Evolutionary conservation across 2,113 vertebrate species (phyloP), one percentile per base, ranked within the genome.

Genomic region (Ibidorhyncha struthersii): DNA sequence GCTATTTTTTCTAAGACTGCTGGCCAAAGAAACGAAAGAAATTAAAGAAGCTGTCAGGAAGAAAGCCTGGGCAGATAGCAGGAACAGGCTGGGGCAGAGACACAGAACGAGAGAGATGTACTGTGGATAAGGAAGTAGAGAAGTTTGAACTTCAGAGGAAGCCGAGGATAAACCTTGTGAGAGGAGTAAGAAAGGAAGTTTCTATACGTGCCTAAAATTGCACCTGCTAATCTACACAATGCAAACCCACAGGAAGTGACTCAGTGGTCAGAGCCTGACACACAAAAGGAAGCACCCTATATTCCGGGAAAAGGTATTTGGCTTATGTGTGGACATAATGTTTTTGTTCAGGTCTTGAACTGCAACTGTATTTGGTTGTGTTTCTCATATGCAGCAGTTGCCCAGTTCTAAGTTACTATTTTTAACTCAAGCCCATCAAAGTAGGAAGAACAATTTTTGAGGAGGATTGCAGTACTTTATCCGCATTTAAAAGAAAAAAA

Each of bases 151-250:
- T 41, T 73, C 38, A 65, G 62, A 80, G 55, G 53, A 95, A 94
- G 58, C 67, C 7, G 6, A 91, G 67, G 92, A 91, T 79, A 91
- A 63, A 72, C 14, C 61, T 86, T 91, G 36, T 86, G 80, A 96
- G 62, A 70, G 53, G 53, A 88, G 41, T 50, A 85, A 95, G 84
- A 97, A 90, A 96, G 96, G 96, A 97, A 85, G 86, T 79, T 89
- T 81, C 95, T 90, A 96, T 94, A 86, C 32, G 65, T 97, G 97
- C 96, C 94, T 92, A 86, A 32, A 90, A 95, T 94, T 95, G 96
- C 98, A 98, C 98, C 98, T 98, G 97, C 94, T 97, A 84, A 86
- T 91, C 94, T 89, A 93, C 87, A 96, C 97, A 95, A 95, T 97
- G 82, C 93, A 96, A 93, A 82, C 77, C 88, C 88, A 47, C 67